phyloP scores from a whole-genome alignment of 2,888 invertebrate genomes.

The Drosophila imparisetae region DNA sequence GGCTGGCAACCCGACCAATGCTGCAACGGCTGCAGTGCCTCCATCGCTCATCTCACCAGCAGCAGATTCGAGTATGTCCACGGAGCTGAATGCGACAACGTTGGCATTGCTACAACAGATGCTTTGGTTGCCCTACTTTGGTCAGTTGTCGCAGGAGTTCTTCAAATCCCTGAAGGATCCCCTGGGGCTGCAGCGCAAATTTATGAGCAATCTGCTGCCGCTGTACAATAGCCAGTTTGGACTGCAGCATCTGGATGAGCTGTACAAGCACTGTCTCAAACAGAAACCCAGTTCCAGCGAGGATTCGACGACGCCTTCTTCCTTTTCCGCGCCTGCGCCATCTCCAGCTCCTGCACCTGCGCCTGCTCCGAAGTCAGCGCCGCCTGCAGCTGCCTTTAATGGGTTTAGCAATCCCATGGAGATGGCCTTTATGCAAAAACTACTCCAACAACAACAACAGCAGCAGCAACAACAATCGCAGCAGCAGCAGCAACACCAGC shows the following conservation, averaged over 20 bases:
- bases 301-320: slow-evolving; percentile 21
- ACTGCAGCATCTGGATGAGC: slow-evolving; percentile 67
- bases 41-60: slow-evolving; percentile 44
- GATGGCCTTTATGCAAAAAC: slow-evolving; percentile 89
- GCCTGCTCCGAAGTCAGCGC: slow-evolving; percentile 18
- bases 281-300: slow-evolving; percentile 82
- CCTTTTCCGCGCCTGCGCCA: slow-evolving; percentile 25
- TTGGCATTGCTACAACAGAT: slow-evolving; percentile 90
- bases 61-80: slow-evolving; percentile 85
- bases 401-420: slow-evolving; percentile 82
- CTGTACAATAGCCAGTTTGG: slow-evolving; percentile 68
- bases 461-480: slow-evolving; percentile 35
- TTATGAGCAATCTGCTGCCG: slow-evolving; percentile 77
- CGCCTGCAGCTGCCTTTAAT: slow-evolving; percentile 33
- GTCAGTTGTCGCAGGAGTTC: slow-evolving; percentile 85
- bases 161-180: slow-evolving; percentile 83
- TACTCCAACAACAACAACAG: slow-evolving; percentile 86
- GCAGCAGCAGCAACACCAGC: slow-evolving; percentile 65
- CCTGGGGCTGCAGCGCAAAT: slow-evolving; percentile 70
- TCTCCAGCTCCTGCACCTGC: slow-evolving; percentile 26
- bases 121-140: slow-evolving; percentile 89
- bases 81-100: slow-evolving; percentile 89
- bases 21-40: slow-evolving; percentile 31
- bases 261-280: slow-evolving; percentile 72
- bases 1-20: slow-evolving; percentile 30